Percentiles rank a stretch among this genome's conserved stretches.
Evolutionary conservation across 2,888 invertebrate species (phyloP).

Genomic region (Meloe dianella): DNA sequence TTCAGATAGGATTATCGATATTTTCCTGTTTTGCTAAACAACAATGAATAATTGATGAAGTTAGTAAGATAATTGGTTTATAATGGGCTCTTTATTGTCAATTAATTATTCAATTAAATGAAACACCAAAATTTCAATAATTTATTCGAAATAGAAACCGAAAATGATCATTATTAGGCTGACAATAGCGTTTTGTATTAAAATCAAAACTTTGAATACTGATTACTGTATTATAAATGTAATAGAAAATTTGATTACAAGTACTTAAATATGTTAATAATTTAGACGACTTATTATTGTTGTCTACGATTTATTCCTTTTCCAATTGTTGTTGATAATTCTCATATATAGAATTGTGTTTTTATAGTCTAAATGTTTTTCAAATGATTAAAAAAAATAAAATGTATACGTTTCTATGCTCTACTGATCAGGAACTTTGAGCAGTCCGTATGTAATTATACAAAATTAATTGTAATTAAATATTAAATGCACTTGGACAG

Average conservation of each 20-base stretch:
- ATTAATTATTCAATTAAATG: constrained; percentile 15
- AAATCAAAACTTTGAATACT: too few species aligned
- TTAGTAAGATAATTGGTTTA: constrained; percentile 1
- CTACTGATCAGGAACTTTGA: constrained; percentile 46
- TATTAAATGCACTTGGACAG: constrained; percentile 47
- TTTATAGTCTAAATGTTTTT: constrained; percentile 49
- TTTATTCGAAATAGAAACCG: neutral
- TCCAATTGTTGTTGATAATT: neutral
- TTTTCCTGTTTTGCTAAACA: neutral
- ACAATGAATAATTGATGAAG: constrained; percentile 2
- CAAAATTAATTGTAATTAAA: constrained; percentile 51
- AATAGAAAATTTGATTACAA: too few species aligned
- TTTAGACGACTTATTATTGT: constrained; percentile 2
- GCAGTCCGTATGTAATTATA: constrained; percentile 45
- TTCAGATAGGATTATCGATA: neutral
- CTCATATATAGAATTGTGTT: constrained; percentile 29
- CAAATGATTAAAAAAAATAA: constrained; percentile 47
- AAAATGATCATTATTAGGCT: neutral
- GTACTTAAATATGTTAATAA: neutral
- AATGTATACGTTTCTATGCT: constrained; percentile 46
- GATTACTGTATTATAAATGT: too few species aligned
- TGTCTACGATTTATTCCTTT: neutral
- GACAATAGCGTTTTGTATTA: neutral
- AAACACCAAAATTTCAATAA: constrained; percentile 14
- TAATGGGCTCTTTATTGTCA: neutral